Evolutionary conservation across 2,797 vertebrate genomes (phyloP).

Genomic region (Echiichthys vipera): DNA sequence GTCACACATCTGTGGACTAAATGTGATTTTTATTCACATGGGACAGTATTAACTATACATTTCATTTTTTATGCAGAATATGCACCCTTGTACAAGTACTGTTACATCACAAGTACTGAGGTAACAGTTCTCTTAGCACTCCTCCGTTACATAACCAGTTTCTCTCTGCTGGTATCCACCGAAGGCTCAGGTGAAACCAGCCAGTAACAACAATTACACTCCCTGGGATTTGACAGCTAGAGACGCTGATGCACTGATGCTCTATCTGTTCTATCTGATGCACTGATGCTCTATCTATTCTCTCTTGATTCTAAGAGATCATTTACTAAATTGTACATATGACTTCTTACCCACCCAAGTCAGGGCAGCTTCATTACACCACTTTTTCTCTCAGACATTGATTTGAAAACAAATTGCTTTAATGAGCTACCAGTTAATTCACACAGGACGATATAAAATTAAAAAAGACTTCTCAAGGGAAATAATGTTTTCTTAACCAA

Average conservation of each 20-base stretch:
- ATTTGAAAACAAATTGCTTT: conserved; percentile 26
- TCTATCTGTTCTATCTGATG: too few species aligned
- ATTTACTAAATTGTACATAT: not conserved
- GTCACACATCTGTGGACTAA: conserved; percentile 16
- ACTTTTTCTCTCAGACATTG: not conserved
- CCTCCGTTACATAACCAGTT: conserved; percentile 41
- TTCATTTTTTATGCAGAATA: conserved; percentile 15
- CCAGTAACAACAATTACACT: conserved; percentile 40
- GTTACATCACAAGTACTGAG: conserved; percentile 50
- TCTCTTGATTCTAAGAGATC: conserved; percentile 20
- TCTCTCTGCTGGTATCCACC: conserved; percentile 28
- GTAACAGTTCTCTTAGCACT: conserved; percentile 13
- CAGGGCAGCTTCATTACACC: not conserved
- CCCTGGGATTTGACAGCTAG: conserved; percentile 8
- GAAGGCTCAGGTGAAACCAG: conserved; percentile 20
- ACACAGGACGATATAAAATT: conserved; percentile 8
- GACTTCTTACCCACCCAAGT: not conserved
- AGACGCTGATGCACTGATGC: not conserved
- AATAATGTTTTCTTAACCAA: conserved; percentile 27
- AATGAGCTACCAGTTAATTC: conserved; percentile 20
- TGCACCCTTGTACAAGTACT: conserved; percentile 3
- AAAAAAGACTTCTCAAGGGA: conserved; percentile 21
- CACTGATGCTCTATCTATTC: conserved; percentile 13
- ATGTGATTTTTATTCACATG: conserved; percentile 2
- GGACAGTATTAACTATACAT: conserved; percentile 1